These are phyloP conservation scores for Tupiocoris notatus DNA, from an alignment of 2,888 invertebrate species.

Conservation along the genomic window DNA sequence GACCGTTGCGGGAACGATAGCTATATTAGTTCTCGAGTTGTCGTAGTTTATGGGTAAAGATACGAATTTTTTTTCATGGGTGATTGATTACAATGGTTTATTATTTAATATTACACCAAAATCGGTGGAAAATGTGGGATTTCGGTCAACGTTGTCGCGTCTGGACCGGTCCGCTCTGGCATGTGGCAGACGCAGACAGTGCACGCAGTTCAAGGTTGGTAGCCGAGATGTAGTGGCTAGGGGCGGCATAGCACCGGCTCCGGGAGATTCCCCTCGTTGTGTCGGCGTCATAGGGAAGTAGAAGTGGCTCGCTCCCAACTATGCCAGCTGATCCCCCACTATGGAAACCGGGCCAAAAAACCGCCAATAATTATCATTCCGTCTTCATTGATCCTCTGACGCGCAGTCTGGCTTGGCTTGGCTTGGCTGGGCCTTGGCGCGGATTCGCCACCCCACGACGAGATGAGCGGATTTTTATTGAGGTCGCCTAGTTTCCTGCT, in stretches of 20 bases:
- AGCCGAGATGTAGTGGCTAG: not conserved
- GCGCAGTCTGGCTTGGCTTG: not conserved
- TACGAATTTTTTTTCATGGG: too few species aligned
- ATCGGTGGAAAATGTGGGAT: too few species aligned
- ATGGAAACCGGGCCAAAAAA: conserved; percentile 37
- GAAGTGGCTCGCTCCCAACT: conserved; percentile 35
- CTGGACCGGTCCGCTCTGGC: not conserved
- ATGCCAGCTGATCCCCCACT: conserved; percentile 27
- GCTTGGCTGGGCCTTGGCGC: not conserved
- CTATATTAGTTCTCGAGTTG: too few species aligned
- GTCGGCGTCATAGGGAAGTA: not conserved
- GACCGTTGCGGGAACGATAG: too few species aligned
- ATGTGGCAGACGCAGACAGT: conserved; percentile 11
- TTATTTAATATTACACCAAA: too few species aligned
- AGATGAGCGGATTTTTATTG: conserved; percentile 20
- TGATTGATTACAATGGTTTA: too few species aligned
- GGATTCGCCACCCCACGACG: not conserved
- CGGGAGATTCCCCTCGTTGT: not conserved
- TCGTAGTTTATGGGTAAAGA: too few species aligned
- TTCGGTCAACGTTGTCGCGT: not conserved
- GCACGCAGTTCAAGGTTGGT: conserved; percentile 28
- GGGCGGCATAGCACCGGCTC: not conserved
- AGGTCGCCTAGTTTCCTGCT: not conserved
- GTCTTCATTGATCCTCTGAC: conserved; percentile 37
- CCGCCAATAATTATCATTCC: conserved; percentile 38